phyloP scores from a whole-genome alignment of 1,140 invertebrate species.

The Nasonia giraulti region DNA sequence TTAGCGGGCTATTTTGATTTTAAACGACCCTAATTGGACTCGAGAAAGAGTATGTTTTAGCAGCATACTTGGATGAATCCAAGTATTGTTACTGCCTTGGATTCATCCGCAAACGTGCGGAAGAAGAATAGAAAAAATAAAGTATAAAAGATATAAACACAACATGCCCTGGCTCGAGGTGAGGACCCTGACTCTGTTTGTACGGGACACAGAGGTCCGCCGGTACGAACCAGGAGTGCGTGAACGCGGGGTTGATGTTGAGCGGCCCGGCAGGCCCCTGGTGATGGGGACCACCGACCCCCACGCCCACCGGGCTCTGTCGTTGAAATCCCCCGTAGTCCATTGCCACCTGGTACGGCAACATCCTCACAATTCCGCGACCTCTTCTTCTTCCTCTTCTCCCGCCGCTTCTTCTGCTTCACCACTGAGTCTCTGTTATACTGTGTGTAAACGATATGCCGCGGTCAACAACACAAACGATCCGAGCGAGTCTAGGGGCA shows the following conservation, averaged over 20 bases:
- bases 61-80: too few species aligned
- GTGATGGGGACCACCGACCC: constrained; percentile 75
- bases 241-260: constrained; percentile 83
- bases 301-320: constrained; percentile 80
- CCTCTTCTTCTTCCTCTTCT: not conserved
- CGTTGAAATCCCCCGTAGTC: constrained; percentile 89
- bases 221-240: constrained; percentile 94
- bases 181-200: constrained; percentile 84
- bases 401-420: not conserved
- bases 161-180: constrained; percentile 93
- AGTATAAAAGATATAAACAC: constrained; percentile 76
- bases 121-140: not conserved
- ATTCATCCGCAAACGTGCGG: not conserved
- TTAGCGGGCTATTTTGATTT: not conserved
- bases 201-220: constrained; percentile 90
- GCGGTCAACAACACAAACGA: too few species aligned
- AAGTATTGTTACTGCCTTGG: too few species aligned
- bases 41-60: too few species aligned
- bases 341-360: constrained; percentile 93
- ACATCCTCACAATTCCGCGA: constrained; percentile 75
- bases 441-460: too few species aligned
- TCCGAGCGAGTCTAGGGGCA: not conserved
- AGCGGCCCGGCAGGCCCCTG: constrained; percentile 70
- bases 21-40: too few species aligned
- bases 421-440: not conserved